A percentile compares a stretch with the other conserved stretches of the same genome.
These are phyloP conservation scores for Syndactyla subalaris DNA, from an alignment of 2,797 vertebrate species.

Conservation along the genomic window DNA sequence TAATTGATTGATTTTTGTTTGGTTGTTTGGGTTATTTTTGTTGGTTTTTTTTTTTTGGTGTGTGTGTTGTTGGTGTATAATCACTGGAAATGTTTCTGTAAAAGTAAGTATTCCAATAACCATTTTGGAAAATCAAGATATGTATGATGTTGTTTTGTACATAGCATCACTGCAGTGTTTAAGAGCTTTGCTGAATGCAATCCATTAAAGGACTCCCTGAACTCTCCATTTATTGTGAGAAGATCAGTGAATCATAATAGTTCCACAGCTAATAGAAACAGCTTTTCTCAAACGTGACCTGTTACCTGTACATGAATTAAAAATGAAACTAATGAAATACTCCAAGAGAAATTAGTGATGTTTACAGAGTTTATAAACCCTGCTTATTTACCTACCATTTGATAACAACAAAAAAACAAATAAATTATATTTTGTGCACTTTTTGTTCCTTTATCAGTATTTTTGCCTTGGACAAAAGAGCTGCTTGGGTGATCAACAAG, in stretches of 20 bases:
- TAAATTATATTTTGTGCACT: background rate
- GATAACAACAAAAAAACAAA: background rate
- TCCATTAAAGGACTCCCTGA: background rate
- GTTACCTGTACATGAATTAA: background rate
- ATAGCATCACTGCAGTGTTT: background rate
- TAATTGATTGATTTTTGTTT: background rate
- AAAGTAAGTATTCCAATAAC: background rate
- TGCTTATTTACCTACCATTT: background rate
- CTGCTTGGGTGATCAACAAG: background rate
- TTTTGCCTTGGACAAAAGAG: background rate
- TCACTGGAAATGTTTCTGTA: background rate
- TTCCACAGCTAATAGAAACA: background rate
- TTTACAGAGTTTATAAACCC: background rate
- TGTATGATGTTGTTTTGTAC: background rate
- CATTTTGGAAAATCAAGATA: background rate
- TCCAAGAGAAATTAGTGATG: background rate
- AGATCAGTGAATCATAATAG: background rate
- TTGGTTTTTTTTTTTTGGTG: background rate
- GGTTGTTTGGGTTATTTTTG: background rate
- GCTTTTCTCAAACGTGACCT: background rate
- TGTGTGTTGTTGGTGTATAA: background rate
- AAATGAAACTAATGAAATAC: constrained; percentile 7
- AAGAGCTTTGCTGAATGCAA: background rate
- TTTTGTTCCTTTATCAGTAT: background rate
- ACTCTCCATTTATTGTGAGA: background rate